Evolutionary conservation across 1,140 invertebrate genomes (phyloP).

Genomic region (Drosophila arizonae): DNA sequence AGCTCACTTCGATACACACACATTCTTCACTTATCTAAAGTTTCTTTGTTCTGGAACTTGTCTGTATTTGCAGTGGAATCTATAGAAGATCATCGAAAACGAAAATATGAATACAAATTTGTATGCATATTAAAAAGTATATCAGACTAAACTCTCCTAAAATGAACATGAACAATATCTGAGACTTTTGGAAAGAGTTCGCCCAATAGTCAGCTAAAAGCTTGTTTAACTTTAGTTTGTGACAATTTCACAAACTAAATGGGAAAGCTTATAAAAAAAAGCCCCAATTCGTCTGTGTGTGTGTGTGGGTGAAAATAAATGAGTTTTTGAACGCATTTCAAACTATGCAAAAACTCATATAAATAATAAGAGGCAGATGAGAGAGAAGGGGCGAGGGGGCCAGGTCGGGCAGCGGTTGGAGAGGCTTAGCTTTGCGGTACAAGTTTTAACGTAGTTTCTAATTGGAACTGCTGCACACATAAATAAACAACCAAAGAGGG

Average conservation of each 20-base stretch:
- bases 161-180: no score
- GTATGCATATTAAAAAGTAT: no score
- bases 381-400: background rate
- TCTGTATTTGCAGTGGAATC: no score
- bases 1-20: no score
- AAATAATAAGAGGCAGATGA: slow-evolving; percentile 17
- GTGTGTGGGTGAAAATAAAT: slow-evolving; percentile 16
- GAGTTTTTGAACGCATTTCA: slow-evolving; percentile 55
- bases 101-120: no score
- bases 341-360: slow-evolving; percentile 41
- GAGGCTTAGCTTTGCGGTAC: background rate
- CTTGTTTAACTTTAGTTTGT: background rate
- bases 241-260: no score
- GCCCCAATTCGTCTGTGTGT: slow-evolving; percentile 6
- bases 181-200: no score
- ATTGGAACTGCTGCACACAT: slow-evolving; percentile 61
- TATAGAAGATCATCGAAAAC: no score
- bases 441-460: slow-evolving; percentile 46
- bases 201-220: background rate
- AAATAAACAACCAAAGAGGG: slow-evolving; percentile 51
- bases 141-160: no score
- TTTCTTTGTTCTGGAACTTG: no score
- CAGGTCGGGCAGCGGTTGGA: no score
- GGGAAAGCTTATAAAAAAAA: background rate
- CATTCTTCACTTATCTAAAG: no score